Evolutionary conservation across 2,797 vertebrate genomes (phyloP).

Genomic region (Syngnathus rostellatus): DNA sequence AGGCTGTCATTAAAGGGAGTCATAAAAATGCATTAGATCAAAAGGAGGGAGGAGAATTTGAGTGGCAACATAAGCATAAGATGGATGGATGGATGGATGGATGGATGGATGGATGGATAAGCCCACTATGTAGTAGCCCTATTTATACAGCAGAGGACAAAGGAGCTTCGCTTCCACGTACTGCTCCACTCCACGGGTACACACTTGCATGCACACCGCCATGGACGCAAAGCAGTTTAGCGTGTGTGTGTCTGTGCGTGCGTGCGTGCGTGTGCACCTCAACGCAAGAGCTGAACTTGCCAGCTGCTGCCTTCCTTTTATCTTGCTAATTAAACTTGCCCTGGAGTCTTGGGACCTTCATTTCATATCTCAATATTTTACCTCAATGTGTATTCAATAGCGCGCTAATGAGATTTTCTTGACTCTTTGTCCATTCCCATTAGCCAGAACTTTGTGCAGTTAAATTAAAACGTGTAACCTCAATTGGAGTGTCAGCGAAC

Average conservation of each 20-base stretch:
- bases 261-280: constrained; percentile 12
- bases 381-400: constrained; percentile 37
- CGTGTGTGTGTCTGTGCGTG: constrained; percentile 17
- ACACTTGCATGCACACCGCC: neutral
- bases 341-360: constrained; percentile 23
- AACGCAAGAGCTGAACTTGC: constrained; percentile 28
- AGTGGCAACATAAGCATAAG: too few relatives aligned
- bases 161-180: constrained; percentile 41
- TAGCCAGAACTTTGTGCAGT: constrained; percentile 1
- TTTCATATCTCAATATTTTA: constrained; percentile 51
- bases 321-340: constrained; percentile 50
- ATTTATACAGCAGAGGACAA: constrained; percentile 65
- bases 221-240: constrained; percentile 41
- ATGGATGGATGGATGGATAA: too few relatives aligned
- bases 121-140: constrained; percentile 44
- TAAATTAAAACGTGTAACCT: constrained; percentile 21
- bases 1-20: too few relatives aligned
- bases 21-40: too few relatives aligned
- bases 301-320: constrained; percentile 46
- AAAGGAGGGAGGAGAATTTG: too few relatives aligned
- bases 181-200: neutral
- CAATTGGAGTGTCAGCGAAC: constrained; percentile 20
- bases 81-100: too few relatives aligned
- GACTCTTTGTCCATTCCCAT: constrained; percentile 28
- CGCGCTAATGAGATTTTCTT: constrained; percentile 31